Base-by-base conservation (phyloP, 2,113 vertebrate species). In the Pachycephala philippinensis region DNA sequence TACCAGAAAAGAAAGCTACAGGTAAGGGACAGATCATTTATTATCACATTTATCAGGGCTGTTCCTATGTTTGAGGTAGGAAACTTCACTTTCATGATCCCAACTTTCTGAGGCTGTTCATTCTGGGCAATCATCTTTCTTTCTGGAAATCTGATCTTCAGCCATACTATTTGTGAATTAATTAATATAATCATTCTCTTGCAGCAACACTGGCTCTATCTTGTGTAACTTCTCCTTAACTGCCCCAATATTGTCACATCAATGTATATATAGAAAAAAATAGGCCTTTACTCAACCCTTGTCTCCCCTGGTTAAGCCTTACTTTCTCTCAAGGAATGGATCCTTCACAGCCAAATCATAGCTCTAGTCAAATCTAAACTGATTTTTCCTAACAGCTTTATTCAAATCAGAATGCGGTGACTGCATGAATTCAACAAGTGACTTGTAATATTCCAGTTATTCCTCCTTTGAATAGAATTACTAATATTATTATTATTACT, bases 241-340 rank as follows among this genome's bases (percentile, higher is more conserved):
- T 53, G 3, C 2, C 7, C 4, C 2, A 64, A 15, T 40, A 82
- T 11, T n/a, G 52, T 71, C 13, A 50, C 2, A 1, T 71, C 4
- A 54, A 17, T 42, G 7, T 50, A 42, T 49, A 50, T 35, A 24
- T 5, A 40, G 7, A 75, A 11, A 72, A 89, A 31, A 30, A 13
- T 11, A 6, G 10, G 37, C 6, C 21, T 71, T 76, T 72, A 28
- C 6, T 27, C 6, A 88, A 11, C 2, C 3, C 1, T 78, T 42
- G 12, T 47, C 80, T 78, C 15, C 24, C 9, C 8, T 50, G 5
- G 3, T 42, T 81, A 61, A 69, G 31, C 8, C 4, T 49, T 69
- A 49, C 4, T 76, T 19, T 64, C 13, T 47, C 31, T 49, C 19
- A 49, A 50, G 18, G 11, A 69, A 65, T 9, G 7, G 5, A 37